phyloP scores from a whole-genome alignment of 2,113 vertebrate genomes.

The Pseudois nayaur region DNA sequence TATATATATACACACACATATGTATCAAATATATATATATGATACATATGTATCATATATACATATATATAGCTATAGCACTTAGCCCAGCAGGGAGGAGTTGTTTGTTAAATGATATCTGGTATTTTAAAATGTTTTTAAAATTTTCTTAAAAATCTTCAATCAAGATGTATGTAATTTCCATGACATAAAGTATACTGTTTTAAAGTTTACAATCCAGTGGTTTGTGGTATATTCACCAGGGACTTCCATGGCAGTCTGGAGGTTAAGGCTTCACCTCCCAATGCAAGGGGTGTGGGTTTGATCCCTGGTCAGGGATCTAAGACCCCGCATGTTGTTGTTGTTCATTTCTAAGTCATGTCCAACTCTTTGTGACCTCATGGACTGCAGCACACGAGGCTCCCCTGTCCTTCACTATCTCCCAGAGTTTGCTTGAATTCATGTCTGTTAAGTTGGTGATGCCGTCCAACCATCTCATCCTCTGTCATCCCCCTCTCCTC shows the following conservation, averaged over 20 bases:
- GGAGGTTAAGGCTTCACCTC: not conserved
- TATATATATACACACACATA: not conserved
- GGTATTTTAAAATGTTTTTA: not conserved
- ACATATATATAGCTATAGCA: not conserved
- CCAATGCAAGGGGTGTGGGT: not conserved
- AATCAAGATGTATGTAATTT: not conserved
- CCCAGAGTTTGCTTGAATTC: not conserved
- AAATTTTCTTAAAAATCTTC: not conserved
- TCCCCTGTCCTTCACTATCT: not conserved
- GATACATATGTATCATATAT: not conserved
- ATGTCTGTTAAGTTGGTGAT: not conserved
- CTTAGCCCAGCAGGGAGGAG: not conserved
- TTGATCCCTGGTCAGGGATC: not conserved
- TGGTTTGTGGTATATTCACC: not conserved
- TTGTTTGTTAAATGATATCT: not conserved
- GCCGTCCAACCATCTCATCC: not conserved
- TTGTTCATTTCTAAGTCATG: not conserved
- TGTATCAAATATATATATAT: not conserved
- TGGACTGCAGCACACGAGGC: not conserved
- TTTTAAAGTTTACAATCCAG: not conserved
- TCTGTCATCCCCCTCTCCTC: rapidly evolving
- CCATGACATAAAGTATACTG: not conserved
- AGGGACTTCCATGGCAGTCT: not conserved
- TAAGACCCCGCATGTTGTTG: not conserved
- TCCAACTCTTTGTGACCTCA: not conserved